These are phyloP conservation scores for Bombylius discolor DNA, from an alignment of 2,888 invertebrate genomes.

Conservation along the genomic window DNA sequence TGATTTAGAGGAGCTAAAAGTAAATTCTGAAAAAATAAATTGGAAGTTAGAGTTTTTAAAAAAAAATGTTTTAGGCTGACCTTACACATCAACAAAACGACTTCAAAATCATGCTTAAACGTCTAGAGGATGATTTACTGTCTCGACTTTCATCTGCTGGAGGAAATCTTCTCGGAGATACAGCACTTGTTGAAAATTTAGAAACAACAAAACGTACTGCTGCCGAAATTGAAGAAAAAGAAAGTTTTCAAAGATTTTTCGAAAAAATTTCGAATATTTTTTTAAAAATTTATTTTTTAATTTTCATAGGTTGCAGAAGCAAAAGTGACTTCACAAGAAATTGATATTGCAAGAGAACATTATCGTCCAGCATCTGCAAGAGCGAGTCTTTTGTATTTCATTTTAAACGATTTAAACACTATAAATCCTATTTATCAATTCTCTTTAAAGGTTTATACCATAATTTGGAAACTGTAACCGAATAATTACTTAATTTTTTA, in stretches of 20 bases:
- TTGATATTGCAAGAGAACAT: constrained; percentile 85
- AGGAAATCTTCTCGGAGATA: constrained; percentile 86
- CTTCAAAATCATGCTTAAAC: constrained; percentile 88
- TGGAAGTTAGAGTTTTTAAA: constrained; percentile 6
- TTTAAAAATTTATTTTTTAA: neutral
- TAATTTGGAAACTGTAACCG: neutral
- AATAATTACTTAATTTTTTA: neutral
- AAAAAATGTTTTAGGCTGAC: constrained; percentile 49
- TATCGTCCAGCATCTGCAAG: constrained; percentile 67
- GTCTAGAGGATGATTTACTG: constrained; percentile 82
- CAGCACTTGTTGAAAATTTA: constrained; percentile 87
- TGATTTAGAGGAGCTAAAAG: constrained; percentile 85
- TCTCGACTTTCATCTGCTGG: constrained; percentile 84
- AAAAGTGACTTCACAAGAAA: constrained; percentile 79
- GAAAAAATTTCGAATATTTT: neutral
- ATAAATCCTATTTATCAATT: constrained; percentile 97
- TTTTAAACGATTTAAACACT: constrained; percentile 86
- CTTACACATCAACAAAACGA: constrained; percentile 93
- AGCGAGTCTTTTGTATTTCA: constrained; percentile 88
- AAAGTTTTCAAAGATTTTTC: constrained; percentile 15
- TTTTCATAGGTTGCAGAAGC: constrained; percentile 61
- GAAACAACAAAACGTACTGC: constrained; percentile 94
- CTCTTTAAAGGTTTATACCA: constrained; percentile 64
- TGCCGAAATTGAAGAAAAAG: constrained; percentile 87
- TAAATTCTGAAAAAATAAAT: constrained; percentile 17